phyloP scores from a whole-genome alignment of 2,797 vertebrate genomes.

The Notolabrus celidotus region DNA sequence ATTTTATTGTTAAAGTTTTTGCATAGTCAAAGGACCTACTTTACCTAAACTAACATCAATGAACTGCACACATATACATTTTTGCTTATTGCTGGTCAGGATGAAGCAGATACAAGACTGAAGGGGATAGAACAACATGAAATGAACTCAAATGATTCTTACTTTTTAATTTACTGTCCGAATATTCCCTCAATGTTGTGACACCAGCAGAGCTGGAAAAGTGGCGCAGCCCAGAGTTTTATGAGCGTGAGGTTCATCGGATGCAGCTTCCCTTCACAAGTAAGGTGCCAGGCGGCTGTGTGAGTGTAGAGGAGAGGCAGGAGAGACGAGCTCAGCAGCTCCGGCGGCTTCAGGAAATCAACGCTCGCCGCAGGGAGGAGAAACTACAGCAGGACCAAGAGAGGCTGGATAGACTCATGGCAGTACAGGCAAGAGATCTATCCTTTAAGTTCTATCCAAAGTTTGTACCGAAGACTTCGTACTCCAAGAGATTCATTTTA shows the following conservation, averaged over 20 bases:
- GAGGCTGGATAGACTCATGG: conserved; percentile 89
- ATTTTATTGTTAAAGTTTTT: too few relatives aligned
- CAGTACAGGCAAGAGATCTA: conserved; percentile 85
- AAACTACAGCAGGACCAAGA: conserved; percentile 95
- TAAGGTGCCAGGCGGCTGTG: conserved; percentile 88
- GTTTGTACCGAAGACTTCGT: neutral
- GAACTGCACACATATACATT: neutral
- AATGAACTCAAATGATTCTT: too few relatives aligned
- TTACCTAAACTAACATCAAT: too few relatives aligned
- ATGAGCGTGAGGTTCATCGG: conserved; percentile 93
- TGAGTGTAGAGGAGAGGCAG: conserved; percentile 92
- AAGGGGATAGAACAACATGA: neutral
- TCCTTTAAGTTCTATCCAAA: neutral
- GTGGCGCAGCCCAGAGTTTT: conserved; percentile 94
- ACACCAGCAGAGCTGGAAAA: conserved; percentile 89
- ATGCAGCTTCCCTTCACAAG: conserved; percentile 95
- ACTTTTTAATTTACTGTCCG: neutral
- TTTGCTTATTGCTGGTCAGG: neutral
- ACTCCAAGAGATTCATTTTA: too few relatives aligned
- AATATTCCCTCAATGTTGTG: neutral
- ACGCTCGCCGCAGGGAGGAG: conserved; percentile 92
- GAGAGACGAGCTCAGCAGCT: conserved; percentile 94
- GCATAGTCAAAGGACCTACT: too few relatives aligned
- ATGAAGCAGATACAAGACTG: neutral
- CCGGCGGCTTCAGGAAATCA: conserved; percentile 93